Evolutionary conservation across 2,797 vertebrate genomes (phyloP).

Genomic region (Malurus leucopterus): DNA sequence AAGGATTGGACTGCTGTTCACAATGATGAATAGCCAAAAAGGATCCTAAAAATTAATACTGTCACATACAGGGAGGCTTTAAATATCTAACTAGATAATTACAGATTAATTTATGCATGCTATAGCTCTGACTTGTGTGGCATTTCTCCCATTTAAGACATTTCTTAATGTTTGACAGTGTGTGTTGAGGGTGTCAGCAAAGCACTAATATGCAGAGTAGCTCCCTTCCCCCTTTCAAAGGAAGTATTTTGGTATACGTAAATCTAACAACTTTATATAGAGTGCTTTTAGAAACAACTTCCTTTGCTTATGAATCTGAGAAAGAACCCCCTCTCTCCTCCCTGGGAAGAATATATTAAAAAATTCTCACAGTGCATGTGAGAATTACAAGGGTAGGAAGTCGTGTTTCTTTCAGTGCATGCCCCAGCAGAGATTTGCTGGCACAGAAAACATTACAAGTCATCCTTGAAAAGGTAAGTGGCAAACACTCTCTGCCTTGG

Average conservation of each 20-base stretch:
- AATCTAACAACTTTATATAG: not conserved
- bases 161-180: not conserved
- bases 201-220: not conserved
- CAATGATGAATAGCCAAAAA: not conserved
- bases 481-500: not conserved
- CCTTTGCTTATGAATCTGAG: not conserved
- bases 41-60: not conserved
- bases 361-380: not conserved
- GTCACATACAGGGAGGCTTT: not conserved
- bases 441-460: not conserved
- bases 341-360: not conserved
- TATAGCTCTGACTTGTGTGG: not conserved
- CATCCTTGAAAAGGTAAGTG: not conserved
- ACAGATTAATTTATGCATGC: constrained; percentile 9
- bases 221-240: not conserved
- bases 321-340: not conserved
- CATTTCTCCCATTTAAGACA: not conserved
- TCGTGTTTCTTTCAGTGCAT: not conserved
- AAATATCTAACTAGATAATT: not conserved
- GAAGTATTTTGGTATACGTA: not conserved
- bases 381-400: not conserved
- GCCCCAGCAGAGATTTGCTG: not conserved
- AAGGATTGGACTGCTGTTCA: not conserved
- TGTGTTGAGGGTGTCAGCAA: not conserved
- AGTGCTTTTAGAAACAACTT: not conserved